These are phyloP conservation scores for Passer montanus DNA, from an alignment of 2,113 vertebrate genomes.

Conservation along the genomic window DNA sequence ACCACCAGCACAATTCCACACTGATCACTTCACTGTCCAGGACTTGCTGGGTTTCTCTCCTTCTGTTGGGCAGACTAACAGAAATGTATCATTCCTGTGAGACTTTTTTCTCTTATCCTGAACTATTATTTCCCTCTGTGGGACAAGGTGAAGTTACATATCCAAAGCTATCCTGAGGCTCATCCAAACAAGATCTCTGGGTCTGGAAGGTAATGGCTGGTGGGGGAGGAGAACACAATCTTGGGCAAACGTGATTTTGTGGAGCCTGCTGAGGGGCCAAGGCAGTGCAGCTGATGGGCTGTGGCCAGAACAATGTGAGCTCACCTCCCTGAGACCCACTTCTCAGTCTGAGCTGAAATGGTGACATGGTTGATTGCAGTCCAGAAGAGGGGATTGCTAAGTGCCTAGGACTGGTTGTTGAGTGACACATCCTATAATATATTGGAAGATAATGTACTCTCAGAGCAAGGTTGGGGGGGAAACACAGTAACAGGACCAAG, in stretches of 20 bases:
- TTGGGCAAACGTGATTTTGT: background rate
- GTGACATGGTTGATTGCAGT: background rate
- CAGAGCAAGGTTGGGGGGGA: fast-evolving
- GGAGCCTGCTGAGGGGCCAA: background rate
- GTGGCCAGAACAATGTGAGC: background rate
- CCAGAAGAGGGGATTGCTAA: background rate
- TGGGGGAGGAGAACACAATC: background rate
- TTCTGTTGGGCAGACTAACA: background rate
- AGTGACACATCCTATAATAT: background rate
- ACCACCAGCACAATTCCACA: background rate
- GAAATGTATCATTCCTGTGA: background rate
- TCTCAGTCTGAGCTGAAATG: background rate
- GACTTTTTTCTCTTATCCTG: background rate
- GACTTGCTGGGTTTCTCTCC: background rate
- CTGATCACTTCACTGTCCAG: background rate
- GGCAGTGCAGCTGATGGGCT: background rate
- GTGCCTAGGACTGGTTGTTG: background rate
- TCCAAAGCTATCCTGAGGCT: background rate
- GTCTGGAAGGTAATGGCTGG: background rate
- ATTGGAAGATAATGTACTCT: background rate
- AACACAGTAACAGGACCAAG: background rate
- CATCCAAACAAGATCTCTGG: background rate
- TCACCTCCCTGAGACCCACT: background rate
- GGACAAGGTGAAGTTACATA: background rate
- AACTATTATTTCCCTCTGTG: background rate